A percentile compares a stretch with the other conserved stretches of the same genome.
phyloP scores from a whole-genome alignment of 2,888 invertebrate genomes.

The Leptura quadrifasciata region DNA sequence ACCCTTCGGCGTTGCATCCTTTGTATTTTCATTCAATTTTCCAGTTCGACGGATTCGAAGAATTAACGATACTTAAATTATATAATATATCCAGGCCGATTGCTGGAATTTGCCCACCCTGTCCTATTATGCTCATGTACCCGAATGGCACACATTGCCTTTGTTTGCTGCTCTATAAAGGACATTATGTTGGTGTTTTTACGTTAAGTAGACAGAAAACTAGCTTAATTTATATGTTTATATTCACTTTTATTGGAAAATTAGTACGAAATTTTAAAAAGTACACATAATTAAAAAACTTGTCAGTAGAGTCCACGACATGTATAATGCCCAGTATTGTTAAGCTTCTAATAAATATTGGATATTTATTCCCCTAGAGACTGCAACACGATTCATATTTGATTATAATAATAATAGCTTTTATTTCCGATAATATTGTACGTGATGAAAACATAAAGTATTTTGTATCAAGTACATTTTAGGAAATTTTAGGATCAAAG shows the following conservation, averaged over 20 bases:
- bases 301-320: too few relatives aligned
- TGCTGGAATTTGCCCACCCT: constrained; percentile 39
- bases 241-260: neutral
- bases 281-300: too few relatives aligned
- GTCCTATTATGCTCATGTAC: constrained; percentile 12
- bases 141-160: constrained; percentile 11
- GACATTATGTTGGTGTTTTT: constrained; percentile 9
- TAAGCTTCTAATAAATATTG: too few relatives aligned
- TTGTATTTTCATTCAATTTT: constrained; percentile 64
- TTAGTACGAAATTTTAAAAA: too few relatives aligned
- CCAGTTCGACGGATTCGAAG: constrained; percentile 60
- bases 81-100: constrained; percentile 44
- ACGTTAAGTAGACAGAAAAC: constrained; percentile 6
- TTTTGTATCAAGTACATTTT: too few relatives aligned
- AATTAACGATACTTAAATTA: constrained; percentile 62
- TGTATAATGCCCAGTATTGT: too few relatives aligned
- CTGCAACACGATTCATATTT: too few relatives aligned
- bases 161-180: constrained; percentile 24
- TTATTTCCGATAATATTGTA: too few relatives aligned
- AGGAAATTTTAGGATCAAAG: too few relatives aligned
- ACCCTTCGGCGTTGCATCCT: constrained; percentile 56
- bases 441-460: too few relatives aligned
- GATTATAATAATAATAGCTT: too few relatives aligned
- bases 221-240: neutral
- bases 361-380: too few relatives aligned